Evolutionary conservation across 1,140 invertebrate genomes (phyloP).

Genomic region (Pemphigus obesinymphae): DNA sequence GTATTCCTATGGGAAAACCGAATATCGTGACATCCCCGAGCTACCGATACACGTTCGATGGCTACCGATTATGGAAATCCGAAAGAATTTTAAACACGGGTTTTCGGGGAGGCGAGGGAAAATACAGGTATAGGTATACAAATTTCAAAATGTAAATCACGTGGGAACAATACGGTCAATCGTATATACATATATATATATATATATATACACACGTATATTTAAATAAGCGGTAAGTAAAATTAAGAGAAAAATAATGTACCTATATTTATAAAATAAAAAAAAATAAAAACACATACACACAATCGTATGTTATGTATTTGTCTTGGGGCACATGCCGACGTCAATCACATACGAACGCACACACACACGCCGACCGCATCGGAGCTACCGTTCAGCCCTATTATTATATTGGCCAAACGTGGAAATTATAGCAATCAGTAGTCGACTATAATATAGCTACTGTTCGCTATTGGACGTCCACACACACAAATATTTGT

Average conservation of each 20-base stretch:
- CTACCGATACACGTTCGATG: not conserved
- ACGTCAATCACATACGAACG: constrained; percentile 25
- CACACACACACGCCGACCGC: not conserved
- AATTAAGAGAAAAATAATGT: no score
- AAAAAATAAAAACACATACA: not conserved
- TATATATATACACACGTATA: not conserved
- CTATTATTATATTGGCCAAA: constrained; percentile 34
- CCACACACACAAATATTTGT: not conserved
- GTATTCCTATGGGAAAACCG: constrained; percentile 18
- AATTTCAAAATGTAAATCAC: constrained; percentile 10
- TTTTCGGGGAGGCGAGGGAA: not conserved
- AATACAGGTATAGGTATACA: not conserved
- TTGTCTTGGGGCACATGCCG: constrained; percentile 36
- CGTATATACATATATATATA: not conserved
- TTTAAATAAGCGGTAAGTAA: not conserved
- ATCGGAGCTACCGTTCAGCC: constrained; percentile 15
- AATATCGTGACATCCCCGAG: constrained; percentile 34
- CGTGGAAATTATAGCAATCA: constrained; percentile 36
- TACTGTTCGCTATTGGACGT: constrained; percentile 30
- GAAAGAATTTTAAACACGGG: constrained; percentile 19
- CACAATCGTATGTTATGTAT: not conserved
- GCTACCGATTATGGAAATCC: constrained; percentile 36
- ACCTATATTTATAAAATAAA: no score
- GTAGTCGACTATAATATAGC: not conserved
- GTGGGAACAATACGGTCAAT: constrained; percentile 34